Evolutionary conservation across 2,888 invertebrate species (phyloP).

Genomic region (Chalcosyrphus nemorum): DNA sequence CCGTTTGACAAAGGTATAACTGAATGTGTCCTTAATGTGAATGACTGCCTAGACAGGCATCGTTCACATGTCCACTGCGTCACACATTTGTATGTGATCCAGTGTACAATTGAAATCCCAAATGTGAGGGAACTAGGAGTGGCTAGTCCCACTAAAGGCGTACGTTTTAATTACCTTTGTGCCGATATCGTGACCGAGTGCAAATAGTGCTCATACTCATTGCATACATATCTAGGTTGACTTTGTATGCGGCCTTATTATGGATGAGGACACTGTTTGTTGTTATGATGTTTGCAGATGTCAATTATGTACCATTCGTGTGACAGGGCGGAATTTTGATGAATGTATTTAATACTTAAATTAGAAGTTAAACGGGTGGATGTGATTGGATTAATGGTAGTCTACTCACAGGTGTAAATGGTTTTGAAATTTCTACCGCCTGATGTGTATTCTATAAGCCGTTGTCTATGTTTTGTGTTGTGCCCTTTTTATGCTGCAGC

Average conservation of each 20-base stretch:
- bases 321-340: slow-evolving; percentile 24
- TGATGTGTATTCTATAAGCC: too few relatives aligned
- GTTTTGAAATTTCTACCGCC: background rate
- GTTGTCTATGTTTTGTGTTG: too few relatives aligned
- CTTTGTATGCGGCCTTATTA: background rate
- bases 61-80: slow-evolving; percentile 59
- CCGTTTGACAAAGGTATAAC: slow-evolving; percentile 58
- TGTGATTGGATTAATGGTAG: slow-evolving; percentile 22
- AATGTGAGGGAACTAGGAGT: slow-evolving; percentile 9
- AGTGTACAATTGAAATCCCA: slow-evolving; percentile 25
- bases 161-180: slow-evolving; percentile 66
- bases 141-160: slow-evolving; percentile 53
- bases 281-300: slow-evolving; percentile 67
- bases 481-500: too few relatives aligned
- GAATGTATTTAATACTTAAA: slow-evolving; percentile 33
- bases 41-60: slow-evolving; percentile 63
- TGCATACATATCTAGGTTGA: background rate
- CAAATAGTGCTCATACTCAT: slow-evolving; percentile 26
- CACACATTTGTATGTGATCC: slow-evolving; percentile 47
- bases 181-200: slow-evolving; percentile 59
- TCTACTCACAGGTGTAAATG: slow-evolving; percentile 9
- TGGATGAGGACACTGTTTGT: slow-evolving; percentile 25
- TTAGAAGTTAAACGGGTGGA: slow-evolving; percentile 28
- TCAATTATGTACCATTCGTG: slow-evolving; percentile 59
- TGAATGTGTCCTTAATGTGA: slow-evolving; percentile 68